Base-by-base conservation (phyloP, 2,888 invertebrate genomes). In the Globia sparganii region DNA sequence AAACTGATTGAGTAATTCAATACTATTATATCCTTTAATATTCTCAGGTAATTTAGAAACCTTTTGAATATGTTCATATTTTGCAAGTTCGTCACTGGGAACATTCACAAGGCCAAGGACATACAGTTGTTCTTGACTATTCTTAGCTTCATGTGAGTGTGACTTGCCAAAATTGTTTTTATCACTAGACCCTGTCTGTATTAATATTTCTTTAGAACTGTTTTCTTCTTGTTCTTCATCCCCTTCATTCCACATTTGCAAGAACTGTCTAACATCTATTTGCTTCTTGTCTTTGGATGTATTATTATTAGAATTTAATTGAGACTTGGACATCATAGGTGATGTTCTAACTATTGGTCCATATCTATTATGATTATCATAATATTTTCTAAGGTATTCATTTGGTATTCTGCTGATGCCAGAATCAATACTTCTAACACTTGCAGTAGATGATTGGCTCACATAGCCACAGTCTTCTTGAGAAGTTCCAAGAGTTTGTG, bases 201-300 rank as follows among this genome's bases (percentile, higher is more conserved):
- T 70, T 75, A 85, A 78, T 64, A 86, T 87, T 86, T 94, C 93
- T 88, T 94, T 95, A 81, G 88, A 71, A 77, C 75, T 81, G 83
- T 90, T 92, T 78, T 93, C 93, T 85, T 87, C 88, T 80, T 90
- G 90, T 87, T 96, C 97, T 72, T 97, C 97, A 90, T 96, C 96
- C 65, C 95, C 97, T 91, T 97, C 97, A 94, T 94, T 96, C 97
- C 97, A 97, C 94, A 94, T 96, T 93, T 96, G 94, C 67, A 97
- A 90, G 91, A 95, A 97, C 87, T 97, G 96, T 83, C 97, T 92
- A 8, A 97, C 94, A 94, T 97, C 87, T 84, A 96, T 93, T 84
- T 92, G 91, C 82, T 94, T 94, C 86, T 93, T 95, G 58, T 92
- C 92, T 90, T 93, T 94, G 31, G 92, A 87, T 70, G 64, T 78